Base-by-base conservation (phyloP, 1,140 invertebrate genomes). In the Phthorimaea operculella region DNA sequence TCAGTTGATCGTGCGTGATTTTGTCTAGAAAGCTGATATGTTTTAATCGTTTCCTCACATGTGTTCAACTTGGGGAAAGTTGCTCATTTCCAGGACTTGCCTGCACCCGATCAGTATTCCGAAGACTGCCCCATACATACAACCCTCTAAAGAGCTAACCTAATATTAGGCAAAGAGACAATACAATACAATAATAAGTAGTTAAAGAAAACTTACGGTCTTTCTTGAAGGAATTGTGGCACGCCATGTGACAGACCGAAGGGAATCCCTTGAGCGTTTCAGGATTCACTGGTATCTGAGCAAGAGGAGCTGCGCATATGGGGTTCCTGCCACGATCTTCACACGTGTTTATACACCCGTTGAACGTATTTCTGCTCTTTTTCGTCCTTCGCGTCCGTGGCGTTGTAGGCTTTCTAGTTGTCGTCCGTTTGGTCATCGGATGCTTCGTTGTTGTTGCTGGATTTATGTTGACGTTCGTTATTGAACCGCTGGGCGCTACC, bases 201-300 rank as follows among this genome's bases (percentile, higher is more conserved):
- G 4, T 47, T 1, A n/a, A 17, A 15, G 11, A 47, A 54, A 65
- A 80, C 78, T 83, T 64, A 83, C 79, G 59, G 48, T 72, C 66
- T 60, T 70, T 76, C 59, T 60, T 79, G 54, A 76, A 84, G n/a
- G 74, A 76, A 47, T 84, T 84, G 34, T 81, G 71, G 53, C 81
- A 84, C 6, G 78, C 79, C 74, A 85, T 74, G 49, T 85, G 78
- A 52, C 81, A 85, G 12, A 83, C 60, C 0, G 81, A 81, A 12
- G 79, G 71, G 58, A 85, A 85, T 15, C 79, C 79, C 62, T 76
- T 81, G 15, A 85, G 59, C 8, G 57, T 72, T 2, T 77, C 63
- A 10, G 79, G 64, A 55, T 82, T 63, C 51, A 82, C 68, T 21
- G 71, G 70, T 11, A 55, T 33, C 0, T 60, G 45, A 9, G 66